Evolutionary conservation across 2,113 vertebrate genomes (phyloP).

Genomic region (Garra rufa): DNA sequence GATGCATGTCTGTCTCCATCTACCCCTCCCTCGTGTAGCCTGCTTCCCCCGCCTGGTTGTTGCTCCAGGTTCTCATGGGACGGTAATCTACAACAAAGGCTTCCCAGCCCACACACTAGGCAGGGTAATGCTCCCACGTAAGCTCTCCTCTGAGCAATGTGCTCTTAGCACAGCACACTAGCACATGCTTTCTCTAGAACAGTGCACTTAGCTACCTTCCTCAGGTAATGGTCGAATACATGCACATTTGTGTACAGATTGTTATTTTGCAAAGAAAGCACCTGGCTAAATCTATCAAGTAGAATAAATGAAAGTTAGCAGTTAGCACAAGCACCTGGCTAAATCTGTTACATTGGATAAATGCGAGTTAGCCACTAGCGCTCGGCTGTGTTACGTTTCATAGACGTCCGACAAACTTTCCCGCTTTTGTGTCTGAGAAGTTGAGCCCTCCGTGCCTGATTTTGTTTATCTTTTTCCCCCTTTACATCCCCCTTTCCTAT

Average conservation of each 20-base stretch:
- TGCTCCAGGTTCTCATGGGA: slow-evolving; percentile 64
- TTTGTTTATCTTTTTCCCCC: slow-evolving; percentile 34
- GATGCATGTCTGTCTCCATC: slow-evolving; percentile 58
- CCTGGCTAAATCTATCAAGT: not conserved
- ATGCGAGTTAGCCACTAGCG: not conserved
- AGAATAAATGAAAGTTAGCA: not conserved
- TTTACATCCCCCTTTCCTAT: slow-evolving; percentile 22
- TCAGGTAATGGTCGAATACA: slow-evolving; percentile 1
- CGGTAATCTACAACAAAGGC: slow-evolving; percentile 65
- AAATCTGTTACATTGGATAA: not conserved
- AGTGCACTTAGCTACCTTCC: not conserved
- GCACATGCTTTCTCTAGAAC: slow-evolving; percentile 1
- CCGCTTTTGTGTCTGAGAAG: not conserved
- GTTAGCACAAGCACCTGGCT: not conserved
- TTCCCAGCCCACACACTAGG: slow-evolving; percentile 65
- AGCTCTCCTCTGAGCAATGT: slow-evolving; percentile 59
- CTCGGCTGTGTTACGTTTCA: no score
- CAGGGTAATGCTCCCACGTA: slow-evolving; percentile 61
- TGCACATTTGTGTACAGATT: not conserved
- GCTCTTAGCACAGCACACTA: slow-evolving; percentile 51
- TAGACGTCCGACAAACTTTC: not conserved
- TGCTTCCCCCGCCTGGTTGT: slow-evolving; percentile 60
- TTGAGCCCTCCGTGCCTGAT: not conserved
- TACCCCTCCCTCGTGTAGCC: slow-evolving; percentile 52
- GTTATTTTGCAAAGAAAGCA: not conserved